Evolutionary conservation across 37 sponge, comb jelly and placozoan genomes (phyloP), one percentile per base, ranked within the genome.

Genomic region (Amphimedon queenslandica): DNA sequence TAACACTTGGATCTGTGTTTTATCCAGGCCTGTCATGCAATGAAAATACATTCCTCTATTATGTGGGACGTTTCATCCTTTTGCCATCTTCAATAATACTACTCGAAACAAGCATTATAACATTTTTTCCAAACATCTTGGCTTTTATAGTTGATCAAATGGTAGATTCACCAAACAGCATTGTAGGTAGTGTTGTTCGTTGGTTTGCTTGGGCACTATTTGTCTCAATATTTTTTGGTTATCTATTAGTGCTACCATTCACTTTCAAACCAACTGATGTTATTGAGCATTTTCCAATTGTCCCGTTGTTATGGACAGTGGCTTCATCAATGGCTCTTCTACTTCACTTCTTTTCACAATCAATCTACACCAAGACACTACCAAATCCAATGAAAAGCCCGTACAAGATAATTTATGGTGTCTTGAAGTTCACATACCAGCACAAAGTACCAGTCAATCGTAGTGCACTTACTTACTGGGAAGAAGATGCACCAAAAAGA

Each of bases 401-500:
- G 10, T 74, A 57, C 64, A 61, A 37, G 24, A 61, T 63, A 27
- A 40, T 74, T 0, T 61, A 27, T 37, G 41, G 42, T 2, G 75
- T 74, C 37, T 11, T 74, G 21, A 58, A 61, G 18, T 74, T 63
- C 35, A 37, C 75, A 25, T 32, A 18, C 16, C 30, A 61, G 31
- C 75, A 74, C 40, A 74, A 74, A 61, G 40, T 18, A 38, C 75
- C 75, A 3, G 30, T 63, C 21, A 11, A 60, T 3, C 29, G 75
- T 6, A 74, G 75, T 58, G 36, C 75, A 0, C 37, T 60, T 13
- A 74, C 75, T 27, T 78, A 61, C 28, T 74, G 64, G 41, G 75
- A 74, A 60, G 63, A 60, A 23, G 63, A 32, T 57, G 40, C 36
- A 32, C 75, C 75, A 34, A 57, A 36, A 4, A 35, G 75, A 25